phyloP scores from a whole-genome alignment of 2,888 invertebrate genomes.

The Tribolium freemani region DNA sequence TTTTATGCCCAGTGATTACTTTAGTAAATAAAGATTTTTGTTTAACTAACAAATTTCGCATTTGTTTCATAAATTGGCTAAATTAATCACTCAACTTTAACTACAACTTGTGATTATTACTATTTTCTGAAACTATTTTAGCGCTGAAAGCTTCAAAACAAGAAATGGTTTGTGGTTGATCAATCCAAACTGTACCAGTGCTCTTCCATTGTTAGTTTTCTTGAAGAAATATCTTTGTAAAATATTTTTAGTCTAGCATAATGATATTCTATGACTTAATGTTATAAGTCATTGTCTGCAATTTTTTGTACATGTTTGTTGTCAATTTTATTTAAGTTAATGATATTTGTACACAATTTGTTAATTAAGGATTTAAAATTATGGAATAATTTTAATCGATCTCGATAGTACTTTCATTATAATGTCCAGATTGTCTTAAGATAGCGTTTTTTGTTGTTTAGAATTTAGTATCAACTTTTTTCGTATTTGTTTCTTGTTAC shows the following conservation, averaged over 20 bases:
- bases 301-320: conserved; percentile 14
- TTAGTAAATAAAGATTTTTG: neutral
- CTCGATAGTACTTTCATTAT: neutral
- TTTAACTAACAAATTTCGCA: neutral
- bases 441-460: neutral
- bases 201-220: conserved; percentile 42
- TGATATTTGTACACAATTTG: neutral
- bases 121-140: conserved; percentile 56
- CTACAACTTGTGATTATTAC: neutral
- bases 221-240: conserved; percentile 20
- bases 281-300: neutral
- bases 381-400: conserved; percentile 1
- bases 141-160: conserved; percentile 72
- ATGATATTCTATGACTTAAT: neutral
- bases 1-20: neutral
- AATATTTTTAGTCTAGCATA: conserved; percentile 6
- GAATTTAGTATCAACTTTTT: neutral
- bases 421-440: neutral
- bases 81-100: neutral
- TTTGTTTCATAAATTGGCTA: neutral
- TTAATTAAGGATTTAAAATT: conserved; percentile 23
- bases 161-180: conserved; percentile 72
- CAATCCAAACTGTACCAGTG: conserved; percentile 59
- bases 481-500: conserved; percentile 16
- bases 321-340: conserved; percentile 4